phyloP scores from a whole-genome alignment of 1,140 invertebrate genomes.

The Meteorus sp. region DNA sequence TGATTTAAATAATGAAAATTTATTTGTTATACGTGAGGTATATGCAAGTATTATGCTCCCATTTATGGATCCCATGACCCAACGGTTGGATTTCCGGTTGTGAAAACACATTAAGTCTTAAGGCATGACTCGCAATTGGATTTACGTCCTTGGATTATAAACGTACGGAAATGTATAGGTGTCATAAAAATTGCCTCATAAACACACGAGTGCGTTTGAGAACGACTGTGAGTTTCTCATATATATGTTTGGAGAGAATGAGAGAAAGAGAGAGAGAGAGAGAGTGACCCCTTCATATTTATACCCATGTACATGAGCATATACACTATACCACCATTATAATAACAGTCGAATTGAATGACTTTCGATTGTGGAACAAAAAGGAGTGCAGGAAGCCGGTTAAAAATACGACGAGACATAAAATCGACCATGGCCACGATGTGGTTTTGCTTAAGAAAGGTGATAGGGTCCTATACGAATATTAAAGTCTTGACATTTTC shows the following conservation, averaged over 20 bases:
- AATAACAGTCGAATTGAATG: conserved; percentile 1
- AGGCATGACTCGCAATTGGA: conserved; percentile 1
- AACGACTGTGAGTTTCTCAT: no score
- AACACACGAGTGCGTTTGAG: conserved; percentile 16
- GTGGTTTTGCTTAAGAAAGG: no score
- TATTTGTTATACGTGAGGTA: background rate
- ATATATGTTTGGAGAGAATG: no score
- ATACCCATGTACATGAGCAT: background rate
- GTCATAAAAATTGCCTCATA: conserved; percentile 33
- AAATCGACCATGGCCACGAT: conserved; percentile 10
- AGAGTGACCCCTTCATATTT: background rate
- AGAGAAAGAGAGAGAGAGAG: background rate
- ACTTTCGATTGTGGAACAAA: conserved; percentile 7
- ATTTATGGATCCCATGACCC: no score
- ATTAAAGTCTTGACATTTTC: conserved; percentile 16
- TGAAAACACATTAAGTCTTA: background rate
- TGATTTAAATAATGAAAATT: conserved; percentile 6
- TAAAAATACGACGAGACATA: conserved; percentile 14
- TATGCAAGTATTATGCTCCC: conserved; percentile 6
- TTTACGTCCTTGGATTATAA: conserved; percentile 26
- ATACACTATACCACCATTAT: background rate
- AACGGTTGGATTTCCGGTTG: background rate
- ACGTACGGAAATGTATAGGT: conserved; percentile 1
- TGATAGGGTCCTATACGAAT: background rate
- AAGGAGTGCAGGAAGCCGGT: background rate